Evolutionary conservation across 1,140 invertebrate species (phyloP), one percentile per base, ranked within the genome.

Genomic region (Steinernema feltiae): DNA sequence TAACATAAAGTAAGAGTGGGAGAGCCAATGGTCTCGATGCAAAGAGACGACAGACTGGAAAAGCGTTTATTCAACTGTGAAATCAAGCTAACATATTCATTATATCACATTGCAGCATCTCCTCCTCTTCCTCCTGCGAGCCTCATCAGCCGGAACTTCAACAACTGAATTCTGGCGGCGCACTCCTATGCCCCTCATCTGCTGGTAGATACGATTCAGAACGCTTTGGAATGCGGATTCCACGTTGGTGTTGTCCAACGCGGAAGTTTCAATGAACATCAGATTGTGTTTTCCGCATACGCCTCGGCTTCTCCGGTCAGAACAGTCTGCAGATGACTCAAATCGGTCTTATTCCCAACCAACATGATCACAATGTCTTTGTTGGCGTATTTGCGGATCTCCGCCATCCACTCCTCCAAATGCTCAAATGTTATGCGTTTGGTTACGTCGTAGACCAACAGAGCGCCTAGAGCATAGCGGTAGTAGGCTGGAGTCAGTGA

Each of bases 161-260:
- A n/a, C 35, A 7, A 41, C 35, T 7, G 35, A 18, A 41, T 7
- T 7, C 35, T 18, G 35, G 18, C 18, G 18, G 35, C 35, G 35
- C n/a, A 41, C 35, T 41, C 35, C 35, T 41, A 41, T n/a, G n/a
- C 7, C 7, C 7, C 18, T 41, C 18, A 41, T 18, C 35, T 41
- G 7, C 35, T 7, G 7, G 18, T 73, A 76, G 41, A 76, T 72
- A 0, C 48, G 94, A 90, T 94, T 97, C 88, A 98, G 91, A 89
- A 99, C 98, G 90, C 98, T 97, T 89, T 97, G 94, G 90, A 99
- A 98, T 88, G 97, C 97, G 83, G 93, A 93, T 90, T 99, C 97
- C 82, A 99, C 97, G 89, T 99, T 99, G 72, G 96, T 98, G 69
- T 95, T 97, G 90, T 99, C 96, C 86, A 99, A 90, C 78, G 96